Evolutionary conservation across 2,888 invertebrate genomes (phyloP).

Genomic region (Catocala fraxini): DNA sequence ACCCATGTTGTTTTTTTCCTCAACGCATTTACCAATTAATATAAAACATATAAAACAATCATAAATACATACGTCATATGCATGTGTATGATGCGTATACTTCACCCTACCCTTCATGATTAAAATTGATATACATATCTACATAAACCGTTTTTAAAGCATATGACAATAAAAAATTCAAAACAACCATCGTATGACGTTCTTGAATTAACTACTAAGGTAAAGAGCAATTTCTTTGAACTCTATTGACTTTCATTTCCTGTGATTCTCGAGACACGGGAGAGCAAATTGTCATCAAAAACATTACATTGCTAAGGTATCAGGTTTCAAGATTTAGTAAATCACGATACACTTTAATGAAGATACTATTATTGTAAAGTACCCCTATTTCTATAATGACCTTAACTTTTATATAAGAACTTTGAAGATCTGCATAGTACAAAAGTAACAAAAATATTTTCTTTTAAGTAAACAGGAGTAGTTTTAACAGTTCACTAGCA

Average conservation of each 20-base stretch:
- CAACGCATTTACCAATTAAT: constrained; percentile 1
- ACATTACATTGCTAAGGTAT: not conserved
- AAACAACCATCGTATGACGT: constrained; percentile 11
- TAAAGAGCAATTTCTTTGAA: not conserved
- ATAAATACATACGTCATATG: constrained; percentile 11
- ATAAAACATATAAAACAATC: not conserved
- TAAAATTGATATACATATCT: too few relatives aligned
- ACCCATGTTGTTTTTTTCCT: not conserved
- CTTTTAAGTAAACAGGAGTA: too few relatives aligned
- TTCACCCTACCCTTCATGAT: constrained; percentile 3
- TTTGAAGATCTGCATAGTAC: too few relatives aligned
- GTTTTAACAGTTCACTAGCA: too few relatives aligned
- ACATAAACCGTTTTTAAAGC: not conserved
- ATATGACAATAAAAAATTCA: constrained; percentile 14
- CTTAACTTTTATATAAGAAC: too few relatives aligned
- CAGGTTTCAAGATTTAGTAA: too few relatives aligned
- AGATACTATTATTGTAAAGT: too few relatives aligned
- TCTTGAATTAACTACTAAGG: constrained; percentile 6
- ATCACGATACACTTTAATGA: too few relatives aligned
- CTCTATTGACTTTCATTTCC: too few relatives aligned
- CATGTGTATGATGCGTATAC: constrained; percentile 5
- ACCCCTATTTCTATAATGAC: too few relatives aligned
- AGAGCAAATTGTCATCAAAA: not conserved
- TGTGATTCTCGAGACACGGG: too few relatives aligned
- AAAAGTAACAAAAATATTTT: too few relatives aligned